Conservation (phyloP, 2,888 invertebrate genomes). For the Chrysina gloriosa region DNA sequence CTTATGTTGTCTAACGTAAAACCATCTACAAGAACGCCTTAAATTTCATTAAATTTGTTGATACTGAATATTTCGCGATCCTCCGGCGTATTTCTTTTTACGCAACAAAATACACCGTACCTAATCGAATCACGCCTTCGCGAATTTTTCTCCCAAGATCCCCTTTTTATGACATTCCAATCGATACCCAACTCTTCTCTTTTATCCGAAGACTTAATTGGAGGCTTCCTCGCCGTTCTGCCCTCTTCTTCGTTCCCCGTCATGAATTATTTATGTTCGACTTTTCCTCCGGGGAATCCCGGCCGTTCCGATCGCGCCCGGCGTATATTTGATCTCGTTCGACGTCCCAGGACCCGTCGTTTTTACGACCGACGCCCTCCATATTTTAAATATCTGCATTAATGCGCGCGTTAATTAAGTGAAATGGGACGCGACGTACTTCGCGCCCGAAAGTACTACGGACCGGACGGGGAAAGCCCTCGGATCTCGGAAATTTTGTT, state of each 20-base stretch:
- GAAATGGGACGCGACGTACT: slow-evolving; percentile 21
- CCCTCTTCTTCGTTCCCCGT: not conserved
- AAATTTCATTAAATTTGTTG: no score
- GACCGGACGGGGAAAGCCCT: not conserved
- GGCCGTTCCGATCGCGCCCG: not conserved
- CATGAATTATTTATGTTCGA: not conserved
- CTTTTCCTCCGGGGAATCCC: not conserved
- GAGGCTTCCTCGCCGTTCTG: no score
- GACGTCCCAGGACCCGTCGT: not conserved
- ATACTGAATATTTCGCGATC: no score
- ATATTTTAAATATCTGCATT: slow-evolving; percentile 25
- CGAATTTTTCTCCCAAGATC: no score
- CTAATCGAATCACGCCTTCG: no score
- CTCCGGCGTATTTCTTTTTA: no score
- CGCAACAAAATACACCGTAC: no score
- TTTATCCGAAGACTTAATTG: not conserved
- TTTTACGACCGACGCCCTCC: not conserved
- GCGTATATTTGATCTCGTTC: not conserved
- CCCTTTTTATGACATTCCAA: no score
- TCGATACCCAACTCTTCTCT: not conserved
- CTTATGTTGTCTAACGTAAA: no score
- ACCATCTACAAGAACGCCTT: no score
- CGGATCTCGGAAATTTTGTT: slow-evolving; percentile 11
- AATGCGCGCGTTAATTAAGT: slow-evolving; percentile 24
- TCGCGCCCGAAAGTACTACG: slow-evolving; percentile 1